These are phyloP conservation scores for Rhabdomys dilectus DNA, from an alignment of 2,113 vertebrate genomes.

Conservation along the genomic window DNA sequence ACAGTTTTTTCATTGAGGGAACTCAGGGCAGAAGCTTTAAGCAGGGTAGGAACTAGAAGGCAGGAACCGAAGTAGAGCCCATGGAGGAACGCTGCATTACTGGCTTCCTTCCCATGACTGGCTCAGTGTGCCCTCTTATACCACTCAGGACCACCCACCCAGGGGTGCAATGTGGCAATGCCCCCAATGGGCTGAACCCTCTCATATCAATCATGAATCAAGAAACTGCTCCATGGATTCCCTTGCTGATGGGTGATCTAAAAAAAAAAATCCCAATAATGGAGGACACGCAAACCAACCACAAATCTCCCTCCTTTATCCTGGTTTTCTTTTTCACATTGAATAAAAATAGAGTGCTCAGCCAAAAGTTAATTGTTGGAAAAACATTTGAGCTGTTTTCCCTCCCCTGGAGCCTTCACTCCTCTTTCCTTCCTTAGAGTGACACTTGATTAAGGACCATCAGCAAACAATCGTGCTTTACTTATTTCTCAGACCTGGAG, in stretches of 20 bases:
- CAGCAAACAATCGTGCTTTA: background rate
- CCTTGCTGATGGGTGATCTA: background rate
- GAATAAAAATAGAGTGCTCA: conserved; percentile 22
- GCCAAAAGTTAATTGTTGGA: background rate
- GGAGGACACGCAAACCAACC: background rate
- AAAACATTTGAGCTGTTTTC: background rate
- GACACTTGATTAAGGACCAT: background rate
- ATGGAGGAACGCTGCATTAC: background rate
- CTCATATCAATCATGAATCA: background rate
- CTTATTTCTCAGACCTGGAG: conserved; percentile 17
- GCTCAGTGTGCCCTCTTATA: too few species aligned
- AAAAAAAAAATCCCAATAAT: conserved; percentile 11
- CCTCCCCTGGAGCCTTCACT: background rate
- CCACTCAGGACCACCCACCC: background rate
- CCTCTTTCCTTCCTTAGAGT: background rate
- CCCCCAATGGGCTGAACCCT: background rate
- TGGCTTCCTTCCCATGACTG: background rate
- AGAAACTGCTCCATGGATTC: background rate
- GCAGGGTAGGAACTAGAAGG: background rate
- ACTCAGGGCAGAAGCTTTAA: background rate
- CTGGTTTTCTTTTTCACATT: background rate
- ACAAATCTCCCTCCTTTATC: background rate
- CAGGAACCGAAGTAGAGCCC: background rate
- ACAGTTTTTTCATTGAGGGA: background rate
- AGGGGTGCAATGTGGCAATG: background rate